phyloP scores from a whole-genome alignment of 2,797 vertebrate genomes.

The Muscicapa striata region DNA sequence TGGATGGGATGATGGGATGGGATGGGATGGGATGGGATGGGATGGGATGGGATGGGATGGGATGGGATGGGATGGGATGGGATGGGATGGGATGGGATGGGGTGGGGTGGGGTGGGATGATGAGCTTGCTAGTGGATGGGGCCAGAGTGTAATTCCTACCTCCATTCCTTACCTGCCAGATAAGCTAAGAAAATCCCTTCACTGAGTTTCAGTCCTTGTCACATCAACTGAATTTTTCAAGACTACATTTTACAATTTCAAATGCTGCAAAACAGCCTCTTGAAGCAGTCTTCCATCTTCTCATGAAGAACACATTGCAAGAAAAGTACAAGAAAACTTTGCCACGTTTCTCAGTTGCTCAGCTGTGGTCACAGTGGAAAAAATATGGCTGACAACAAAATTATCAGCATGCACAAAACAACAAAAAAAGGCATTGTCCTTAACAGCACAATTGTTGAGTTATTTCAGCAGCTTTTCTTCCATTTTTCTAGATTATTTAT shows the following conservation, averaged over 20 bases:
- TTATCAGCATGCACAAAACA: neutral
- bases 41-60: neutral
- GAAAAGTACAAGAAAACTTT: neutral
- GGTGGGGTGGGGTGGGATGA: neutral
- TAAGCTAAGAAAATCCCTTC: neutral
- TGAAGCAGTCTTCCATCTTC: neutral
- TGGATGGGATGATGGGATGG: neutral
- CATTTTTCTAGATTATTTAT: neutral
- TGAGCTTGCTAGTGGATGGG: too few relatives aligned
- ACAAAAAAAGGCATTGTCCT: neutral
- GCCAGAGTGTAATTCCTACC: neutral
- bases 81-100: neutral
- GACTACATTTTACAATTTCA: neutral
- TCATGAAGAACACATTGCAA: neutral
- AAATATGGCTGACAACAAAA: neutral
- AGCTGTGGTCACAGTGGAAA: neutral
- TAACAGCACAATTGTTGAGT: neutral
- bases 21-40: neutral
- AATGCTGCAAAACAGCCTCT: neutral
- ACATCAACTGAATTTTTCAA: neutral
- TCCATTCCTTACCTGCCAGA: neutral
- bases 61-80: neutral
- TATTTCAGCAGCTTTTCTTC: neutral
- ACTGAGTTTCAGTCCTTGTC: neutral
- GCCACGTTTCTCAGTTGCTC: neutral